Percentiles rank a stretch among this genome's conserved stretches.
Conservation (phyloP, 2,797 vertebrate species). For the Crossoptilon crossoptilon region DNA sequence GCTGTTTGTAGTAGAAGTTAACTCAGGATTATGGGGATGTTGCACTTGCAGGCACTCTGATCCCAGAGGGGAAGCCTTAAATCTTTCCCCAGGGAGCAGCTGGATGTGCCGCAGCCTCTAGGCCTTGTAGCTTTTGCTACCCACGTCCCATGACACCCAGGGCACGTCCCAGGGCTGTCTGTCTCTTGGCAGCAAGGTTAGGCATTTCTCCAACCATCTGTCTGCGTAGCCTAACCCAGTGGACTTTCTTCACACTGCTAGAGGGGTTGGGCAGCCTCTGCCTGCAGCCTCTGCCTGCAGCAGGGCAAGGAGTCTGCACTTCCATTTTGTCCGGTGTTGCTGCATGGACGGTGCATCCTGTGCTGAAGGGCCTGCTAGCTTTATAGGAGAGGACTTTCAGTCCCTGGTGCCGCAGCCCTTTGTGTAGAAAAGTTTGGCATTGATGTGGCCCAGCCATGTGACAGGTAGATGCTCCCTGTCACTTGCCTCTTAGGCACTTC, state of each 20-base stretch:
- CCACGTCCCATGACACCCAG: neutral
- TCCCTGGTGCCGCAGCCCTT: neutral
- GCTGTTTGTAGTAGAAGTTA: neutral
- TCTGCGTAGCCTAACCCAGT: rapidly evolving
- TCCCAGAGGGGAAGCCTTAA: neutral
- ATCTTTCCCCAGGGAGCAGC: neutral
- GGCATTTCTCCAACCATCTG: rapidly evolving
- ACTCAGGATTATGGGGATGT: neutral
- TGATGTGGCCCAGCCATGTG: rapidly evolving
- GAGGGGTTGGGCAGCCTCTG: neutral
- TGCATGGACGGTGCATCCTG: neutral
- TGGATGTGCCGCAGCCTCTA: neutral
- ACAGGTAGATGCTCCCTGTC: neutral
- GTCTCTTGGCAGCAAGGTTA: neutral
- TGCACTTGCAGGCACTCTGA: neutral
- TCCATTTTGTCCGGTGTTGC: neutral
- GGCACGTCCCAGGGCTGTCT: neutral
- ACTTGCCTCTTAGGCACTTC: neutral
- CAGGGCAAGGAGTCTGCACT: neutral
- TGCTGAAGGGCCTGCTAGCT: neutral
- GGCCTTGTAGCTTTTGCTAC: rapidly evolving
- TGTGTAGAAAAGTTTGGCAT: neutral
- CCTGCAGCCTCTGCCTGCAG: neutral
- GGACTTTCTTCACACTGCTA: rapidly evolving
- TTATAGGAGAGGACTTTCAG: too few relatives aligned